Evolutionary conservation across 2,888 invertebrate species (phyloP).

Genomic region (Drosophila niveifrons): DNA sequence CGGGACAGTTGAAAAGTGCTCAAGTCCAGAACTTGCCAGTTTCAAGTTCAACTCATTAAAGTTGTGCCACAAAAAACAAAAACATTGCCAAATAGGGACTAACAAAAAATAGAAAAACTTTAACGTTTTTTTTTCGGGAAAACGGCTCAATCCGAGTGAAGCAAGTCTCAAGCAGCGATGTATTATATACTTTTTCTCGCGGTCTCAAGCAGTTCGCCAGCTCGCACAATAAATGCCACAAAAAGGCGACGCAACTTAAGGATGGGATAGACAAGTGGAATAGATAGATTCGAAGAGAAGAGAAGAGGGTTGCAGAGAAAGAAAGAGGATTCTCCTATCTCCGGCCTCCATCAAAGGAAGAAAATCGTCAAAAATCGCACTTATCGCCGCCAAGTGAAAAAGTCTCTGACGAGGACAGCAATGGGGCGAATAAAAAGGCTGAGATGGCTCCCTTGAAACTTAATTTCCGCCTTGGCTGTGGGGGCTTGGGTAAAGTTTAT

Average conservation of each 20-base stretch:
- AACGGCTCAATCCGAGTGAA: conserved; percentile 30
- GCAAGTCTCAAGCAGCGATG: conserved; percentile 42
- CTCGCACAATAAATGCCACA: conserved; percentile 75
- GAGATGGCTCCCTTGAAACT: conserved; percentile 63
- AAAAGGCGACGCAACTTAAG: conserved; percentile 39
- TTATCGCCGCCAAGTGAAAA: conserved; percentile 69
- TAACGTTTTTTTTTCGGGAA: conserved; percentile 28
- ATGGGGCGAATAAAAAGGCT: conserved; percentile 23
- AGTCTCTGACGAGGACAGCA: conserved; percentile 39
- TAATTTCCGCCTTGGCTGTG: conserved; percentile 73
- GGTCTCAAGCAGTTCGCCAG: conserved; percentile 36
- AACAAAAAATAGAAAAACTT: conserved; percentile 18
- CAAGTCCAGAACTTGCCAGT: conserved; percentile 19
- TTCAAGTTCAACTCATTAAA: conserved; percentile 72
- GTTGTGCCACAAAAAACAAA: conserved; percentile 46
- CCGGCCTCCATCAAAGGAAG: conserved; percentile 60
- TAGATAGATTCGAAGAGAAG: not conserved
- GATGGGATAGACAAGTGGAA: not conserved
- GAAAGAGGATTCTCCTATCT: conserved; percentile 47
- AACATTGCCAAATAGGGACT: conserved; percentile 17
- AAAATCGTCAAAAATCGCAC: conserved; percentile 81
- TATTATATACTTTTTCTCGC: conserved; percentile 40
- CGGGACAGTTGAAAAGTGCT: conserved; percentile 16
- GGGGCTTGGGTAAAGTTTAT: conserved; percentile 60
- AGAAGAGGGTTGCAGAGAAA: not conserved